phyloP scores from a whole-genome alignment of 1,140 invertebrate genomes.

The Trissolcus basalis region DNA sequence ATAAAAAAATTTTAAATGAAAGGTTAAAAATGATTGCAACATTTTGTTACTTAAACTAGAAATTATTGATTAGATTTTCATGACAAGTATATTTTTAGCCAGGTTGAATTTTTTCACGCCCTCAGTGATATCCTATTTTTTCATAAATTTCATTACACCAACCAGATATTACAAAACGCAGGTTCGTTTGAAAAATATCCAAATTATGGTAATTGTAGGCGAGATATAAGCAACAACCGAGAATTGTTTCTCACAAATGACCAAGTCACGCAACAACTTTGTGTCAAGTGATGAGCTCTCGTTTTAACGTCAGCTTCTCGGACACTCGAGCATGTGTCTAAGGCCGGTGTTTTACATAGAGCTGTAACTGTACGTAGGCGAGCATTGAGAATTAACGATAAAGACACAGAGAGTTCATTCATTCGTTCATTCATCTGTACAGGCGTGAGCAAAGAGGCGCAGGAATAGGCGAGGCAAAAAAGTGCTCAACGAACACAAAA shows the following conservation, averaged over 20 bases:
- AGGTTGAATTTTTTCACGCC: too few species aligned
- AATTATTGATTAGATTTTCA: too few species aligned
- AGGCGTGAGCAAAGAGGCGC: not conserved
- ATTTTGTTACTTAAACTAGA: too few species aligned
- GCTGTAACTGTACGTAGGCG: slow-evolving; percentile 61
- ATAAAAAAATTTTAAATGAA: too few species aligned
- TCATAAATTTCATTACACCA: too few species aligned
- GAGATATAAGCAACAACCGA: not conserved
- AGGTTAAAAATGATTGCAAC: too few species aligned
- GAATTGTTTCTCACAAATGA: slow-evolving; percentile 6
- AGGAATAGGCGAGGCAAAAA: slow-evolving; percentile 5
- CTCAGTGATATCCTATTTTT: too few species aligned
- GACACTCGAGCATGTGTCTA: slow-evolving; percentile 47
- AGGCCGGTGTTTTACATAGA: slow-evolving; percentile 42
- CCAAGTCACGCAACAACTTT: slow-evolving; percentile 39
- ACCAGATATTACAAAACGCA: too few species aligned
- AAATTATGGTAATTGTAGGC: too few species aligned
- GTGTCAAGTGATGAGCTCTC: slow-evolving; percentile 16
- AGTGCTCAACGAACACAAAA: slow-evolving; percentile 19
- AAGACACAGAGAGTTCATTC: slow-evolving; percentile 72
- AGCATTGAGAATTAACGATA: slow-evolving; percentile 66
- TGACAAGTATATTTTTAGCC: too few species aligned
- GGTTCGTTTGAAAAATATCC: too few species aligned
- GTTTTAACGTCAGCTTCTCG: slow-evolving; percentile 21
- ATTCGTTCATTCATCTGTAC: slow-evolving; percentile 61